Evolutionary conservation across 1,140 invertebrate species (phyloP).

Genomic region (Tetramorium simillimum): DNA sequence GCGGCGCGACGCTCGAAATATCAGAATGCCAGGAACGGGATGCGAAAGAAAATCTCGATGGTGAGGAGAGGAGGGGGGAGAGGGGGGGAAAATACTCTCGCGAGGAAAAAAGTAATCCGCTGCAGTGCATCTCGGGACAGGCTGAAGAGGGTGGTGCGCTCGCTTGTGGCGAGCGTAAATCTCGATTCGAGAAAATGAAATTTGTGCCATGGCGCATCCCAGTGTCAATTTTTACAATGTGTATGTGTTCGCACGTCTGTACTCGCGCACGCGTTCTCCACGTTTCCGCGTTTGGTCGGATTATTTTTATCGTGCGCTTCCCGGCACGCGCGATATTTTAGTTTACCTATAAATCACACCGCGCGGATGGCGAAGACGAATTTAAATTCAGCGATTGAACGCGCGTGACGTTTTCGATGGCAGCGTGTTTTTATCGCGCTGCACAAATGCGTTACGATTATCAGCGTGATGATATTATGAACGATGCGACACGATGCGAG

Average conservation of each 20-base stretch:
- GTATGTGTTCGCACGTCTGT: not conserved
- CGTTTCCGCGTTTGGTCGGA: conserved; percentile 32
- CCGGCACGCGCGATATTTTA: conserved; percentile 51
- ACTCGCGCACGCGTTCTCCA: conserved; percentile 20
- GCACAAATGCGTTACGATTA: conserved; percentile 11
- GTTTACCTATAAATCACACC: conserved; percentile 44
- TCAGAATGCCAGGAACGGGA: conserved; percentile 34
- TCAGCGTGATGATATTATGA: not conserved
- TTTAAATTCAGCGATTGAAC: conserved; percentile 43
- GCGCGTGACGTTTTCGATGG: conserved; percentile 43
- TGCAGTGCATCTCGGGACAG: conserved; percentile 46
- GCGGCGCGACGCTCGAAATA: conserved; percentile 57
- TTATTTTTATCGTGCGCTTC: conserved; percentile 48
- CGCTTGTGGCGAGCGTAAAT: conserved; percentile 54
- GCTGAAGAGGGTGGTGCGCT: conserved; percentile 3
- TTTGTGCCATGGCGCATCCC: conserved; percentile 25
- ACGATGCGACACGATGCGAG: not conserved
- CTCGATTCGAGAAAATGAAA: conserved; percentile 37
- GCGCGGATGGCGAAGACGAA: conserved; percentile 42
- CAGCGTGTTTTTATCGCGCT: conserved; percentile 36
- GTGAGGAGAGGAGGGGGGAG: not conserved
- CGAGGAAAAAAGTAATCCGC: conserved; percentile 55
- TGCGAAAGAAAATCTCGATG: not conserved
- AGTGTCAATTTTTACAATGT: conserved; percentile 31
- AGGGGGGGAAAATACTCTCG: conserved; percentile 57